Evolutionary conservation across 2,797 vertebrate genomes (phyloP).

Genomic region (Sarcoramphus papa): DNA sequence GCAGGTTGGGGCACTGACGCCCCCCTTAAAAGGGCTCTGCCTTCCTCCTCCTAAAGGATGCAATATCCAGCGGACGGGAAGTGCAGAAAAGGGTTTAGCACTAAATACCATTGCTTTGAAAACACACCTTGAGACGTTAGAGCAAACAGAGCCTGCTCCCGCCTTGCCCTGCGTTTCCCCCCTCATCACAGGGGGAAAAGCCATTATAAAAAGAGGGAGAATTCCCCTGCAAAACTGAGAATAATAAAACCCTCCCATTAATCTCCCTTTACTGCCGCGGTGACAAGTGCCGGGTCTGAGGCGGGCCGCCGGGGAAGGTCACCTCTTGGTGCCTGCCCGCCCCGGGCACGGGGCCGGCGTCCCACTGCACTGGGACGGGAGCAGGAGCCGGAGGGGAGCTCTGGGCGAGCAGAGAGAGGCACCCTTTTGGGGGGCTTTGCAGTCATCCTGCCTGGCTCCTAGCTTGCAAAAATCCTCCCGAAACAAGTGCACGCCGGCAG

Average conservation of each 20-base stretch:
- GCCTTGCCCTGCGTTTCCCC: neutral
- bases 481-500: neutral
- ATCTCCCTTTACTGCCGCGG: neutral
- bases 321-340: constrained; percentile 31
- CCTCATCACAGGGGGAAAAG: neutral
- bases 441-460: neutral
- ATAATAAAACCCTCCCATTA: constrained; percentile 49
- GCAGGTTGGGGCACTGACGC: neutral
- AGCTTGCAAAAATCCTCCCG: neutral
- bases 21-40: neutral
- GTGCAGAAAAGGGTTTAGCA: neutral
- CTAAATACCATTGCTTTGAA: neutral
- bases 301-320: constrained; percentile 18
- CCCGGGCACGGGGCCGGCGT: neutral
- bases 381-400: neutral
- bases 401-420: neutral
- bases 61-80: neutral
- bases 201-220: constrained; percentile 16
- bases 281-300: neutral
- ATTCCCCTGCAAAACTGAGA: constrained; percentile 41
- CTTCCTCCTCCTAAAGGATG: neutral
- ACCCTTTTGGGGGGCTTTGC: neutral
- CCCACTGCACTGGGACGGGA: neutral
- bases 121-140: neutral
- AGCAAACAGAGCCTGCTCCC: constrained; percentile 18